A percentile compares a stretch with the other conserved stretches of the same genome.
Conservation (phyloP, 2,888 invertebrate species). For the Thera britannica region DNA sequence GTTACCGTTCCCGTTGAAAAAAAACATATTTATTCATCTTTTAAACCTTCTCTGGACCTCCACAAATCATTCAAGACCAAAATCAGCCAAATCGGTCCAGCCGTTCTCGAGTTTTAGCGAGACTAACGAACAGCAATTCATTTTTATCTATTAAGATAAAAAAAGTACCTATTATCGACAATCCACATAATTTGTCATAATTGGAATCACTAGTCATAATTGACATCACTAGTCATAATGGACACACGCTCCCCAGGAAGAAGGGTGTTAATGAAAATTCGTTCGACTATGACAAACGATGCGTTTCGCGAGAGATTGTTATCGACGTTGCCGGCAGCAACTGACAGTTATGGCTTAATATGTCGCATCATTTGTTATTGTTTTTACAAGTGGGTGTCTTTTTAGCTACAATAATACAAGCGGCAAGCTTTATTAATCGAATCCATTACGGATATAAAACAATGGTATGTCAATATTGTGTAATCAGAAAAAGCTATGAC, state of each 20-base stretch:
- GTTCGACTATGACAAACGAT: conserved; percentile 54
- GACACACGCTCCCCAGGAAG: conserved; percentile 39
- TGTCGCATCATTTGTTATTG: conserved; percentile 25
- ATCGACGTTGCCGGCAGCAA: conserved; percentile 30
- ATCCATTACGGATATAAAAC: no score
- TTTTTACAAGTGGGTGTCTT: conserved; percentile 12
- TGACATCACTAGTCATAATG: conserved; percentile 5
- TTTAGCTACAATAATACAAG: neutral
- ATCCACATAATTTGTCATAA: conserved; percentile 5
- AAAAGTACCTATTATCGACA: conserved; percentile 23
- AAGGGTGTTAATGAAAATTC: conserved; percentile 54
- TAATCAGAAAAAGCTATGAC: no score
- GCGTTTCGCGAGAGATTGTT: conserved; percentile 45
- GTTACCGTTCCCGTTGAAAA: no score
- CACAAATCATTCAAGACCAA: no score
- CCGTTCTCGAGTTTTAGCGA: no score
- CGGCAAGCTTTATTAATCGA: no score
- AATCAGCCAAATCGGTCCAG: no score
- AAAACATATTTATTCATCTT: no score
- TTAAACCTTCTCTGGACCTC: no score
- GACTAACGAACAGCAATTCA: no score
- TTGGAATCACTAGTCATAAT: neutral
- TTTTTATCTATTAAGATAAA: no score
- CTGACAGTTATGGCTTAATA: conserved; percentile 37
- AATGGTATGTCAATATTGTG: no score